Conservation (phyloP, 2,797 vertebrate species). For the Galaxias olidus region DNA sequence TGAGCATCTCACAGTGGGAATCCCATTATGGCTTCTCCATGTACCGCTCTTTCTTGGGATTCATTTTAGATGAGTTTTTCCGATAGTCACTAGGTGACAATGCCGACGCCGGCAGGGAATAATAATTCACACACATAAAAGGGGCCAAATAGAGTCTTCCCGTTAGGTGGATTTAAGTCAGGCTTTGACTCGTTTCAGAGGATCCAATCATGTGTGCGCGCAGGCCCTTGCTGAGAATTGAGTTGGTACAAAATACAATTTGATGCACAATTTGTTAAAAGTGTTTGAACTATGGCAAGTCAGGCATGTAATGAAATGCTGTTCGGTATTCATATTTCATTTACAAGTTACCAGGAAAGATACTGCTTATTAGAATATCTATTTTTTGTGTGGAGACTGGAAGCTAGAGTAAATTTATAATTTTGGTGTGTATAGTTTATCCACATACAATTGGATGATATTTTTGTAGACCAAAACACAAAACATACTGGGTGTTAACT, state of each 20-base stretch:
- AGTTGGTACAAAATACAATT: constrained; percentile 28
- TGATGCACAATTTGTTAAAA: constrained; percentile 32
- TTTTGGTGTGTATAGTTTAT: no score
- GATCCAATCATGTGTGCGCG: constrained; percentile 37
- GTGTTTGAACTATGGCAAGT: constrained; percentile 33
- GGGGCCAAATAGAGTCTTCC: constrained; percentile 39
- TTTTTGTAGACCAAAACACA: no score
- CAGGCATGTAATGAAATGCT: constrained; percentile 30
- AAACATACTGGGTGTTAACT: no score
- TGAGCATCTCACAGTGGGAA: background rate
- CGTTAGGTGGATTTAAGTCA: constrained; percentile 38
- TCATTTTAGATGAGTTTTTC: constrained; percentile 44
- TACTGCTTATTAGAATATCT: background rate
- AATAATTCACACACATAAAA: constrained; percentile 49
- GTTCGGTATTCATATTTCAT: constrained; percentile 14
- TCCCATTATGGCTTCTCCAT: constrained; percentile 22
- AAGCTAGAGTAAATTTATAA: background rate
- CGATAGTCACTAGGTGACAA: constrained; percentile 54
- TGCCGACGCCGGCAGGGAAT: constrained; percentile 31
- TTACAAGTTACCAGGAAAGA: background rate
- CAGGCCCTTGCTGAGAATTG: constrained; percentile 31
- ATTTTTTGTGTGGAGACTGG: background rate
- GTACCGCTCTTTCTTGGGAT: constrained; percentile 33
- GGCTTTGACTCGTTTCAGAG: constrained; percentile 38
- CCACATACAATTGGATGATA: no score